A percentile compares a stretch with the other conserved stretches of the same genome.
phyloP scores from a whole-genome alignment of 1,140 invertebrate species.

The Anagrus nilaparvatae region DNA sequence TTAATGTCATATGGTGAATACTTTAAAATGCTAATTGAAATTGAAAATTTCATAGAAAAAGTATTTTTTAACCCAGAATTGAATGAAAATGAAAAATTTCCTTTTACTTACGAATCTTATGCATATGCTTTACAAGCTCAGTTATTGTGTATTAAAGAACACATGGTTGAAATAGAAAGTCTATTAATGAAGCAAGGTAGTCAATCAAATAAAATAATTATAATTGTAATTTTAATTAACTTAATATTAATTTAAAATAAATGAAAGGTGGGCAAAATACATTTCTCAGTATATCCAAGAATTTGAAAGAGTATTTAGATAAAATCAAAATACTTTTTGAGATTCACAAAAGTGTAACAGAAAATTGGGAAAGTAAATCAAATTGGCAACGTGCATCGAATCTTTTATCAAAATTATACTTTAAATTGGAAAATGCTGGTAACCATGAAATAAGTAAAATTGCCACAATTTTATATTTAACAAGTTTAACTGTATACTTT shows the following conservation, averaged over 20 bases:
- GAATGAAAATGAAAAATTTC: slow-evolving; percentile 20
- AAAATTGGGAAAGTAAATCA: slow-evolving; percentile 26
- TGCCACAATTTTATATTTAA: slow-evolving; percentile 40
- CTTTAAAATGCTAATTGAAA: slow-evolving; percentile 31
- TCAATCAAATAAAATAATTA: slow-evolving; percentile 8
- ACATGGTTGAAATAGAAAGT: slow-evolving; percentile 30
- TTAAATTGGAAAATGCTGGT: slow-evolving; percentile 35
- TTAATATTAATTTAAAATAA: background rate
- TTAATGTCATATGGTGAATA: slow-evolving; percentile 29
- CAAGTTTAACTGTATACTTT: slow-evolving; percentile 42
- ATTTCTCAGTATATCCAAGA: slow-evolving; percentile 33
- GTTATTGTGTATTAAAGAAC: slow-evolving; percentile 25
- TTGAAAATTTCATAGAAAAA: slow-evolving; percentile 30
- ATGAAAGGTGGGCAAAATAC: slow-evolving; percentile 31
- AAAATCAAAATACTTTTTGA: slow-evolving; percentile 35
- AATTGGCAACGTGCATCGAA: slow-evolving; percentile 36
- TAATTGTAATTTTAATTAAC: slow-evolving; percentile 2
- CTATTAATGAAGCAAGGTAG: slow-evolving; percentile 33
- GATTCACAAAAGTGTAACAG: slow-evolving; percentile 35
- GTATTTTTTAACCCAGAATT: slow-evolving; percentile 18
- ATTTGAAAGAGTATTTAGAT: slow-evolving; percentile 32
- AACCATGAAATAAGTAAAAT: slow-evolving; percentile 39
- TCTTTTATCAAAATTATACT: slow-evolving; percentile 38
- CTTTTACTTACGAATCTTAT: slow-evolving; percentile 37
- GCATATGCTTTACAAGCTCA: slow-evolving; percentile 25